Evolutionary conservation across 2,113 vertebrate genomes (phyloP).

Genomic region (Chaenocephalus aceratus): DNA sequence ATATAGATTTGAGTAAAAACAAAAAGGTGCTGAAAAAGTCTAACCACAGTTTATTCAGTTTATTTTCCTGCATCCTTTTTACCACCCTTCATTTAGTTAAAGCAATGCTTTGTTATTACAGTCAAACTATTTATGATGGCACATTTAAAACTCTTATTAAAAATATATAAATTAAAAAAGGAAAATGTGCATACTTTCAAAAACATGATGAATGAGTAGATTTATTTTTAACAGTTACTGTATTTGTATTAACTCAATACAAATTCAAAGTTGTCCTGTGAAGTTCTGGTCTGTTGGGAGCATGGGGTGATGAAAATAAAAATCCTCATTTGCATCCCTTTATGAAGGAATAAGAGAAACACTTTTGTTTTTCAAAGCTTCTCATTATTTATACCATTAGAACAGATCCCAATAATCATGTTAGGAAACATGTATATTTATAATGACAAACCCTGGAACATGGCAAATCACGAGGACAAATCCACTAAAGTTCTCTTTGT

Average conservation of each 20-base stretch:
- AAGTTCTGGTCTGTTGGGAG: slow-evolving; percentile 19
- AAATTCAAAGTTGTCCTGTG: slow-evolving; percentile 15
- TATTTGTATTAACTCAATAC: background rate
- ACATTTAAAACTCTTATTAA: too few species aligned
- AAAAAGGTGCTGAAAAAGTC: background rate
- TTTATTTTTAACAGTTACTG: background rate
- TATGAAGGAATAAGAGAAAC: slow-evolving; percentile 39
- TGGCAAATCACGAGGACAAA: background rate
- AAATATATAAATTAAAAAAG: too few species aligned
- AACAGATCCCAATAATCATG: background rate
- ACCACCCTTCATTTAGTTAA: too few species aligned
- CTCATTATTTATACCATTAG: slow-evolving; percentile 26
- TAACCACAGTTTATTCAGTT: too few species aligned
- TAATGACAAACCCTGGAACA: background rate
- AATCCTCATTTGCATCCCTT: slow-evolving; percentile 39
- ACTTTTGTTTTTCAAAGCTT: slow-evolving; percentile 25
- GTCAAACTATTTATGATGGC: too few species aligned
- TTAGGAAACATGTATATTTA: slow-evolving; percentile 13
- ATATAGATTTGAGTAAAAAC: too few species aligned
- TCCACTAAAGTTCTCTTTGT: background rate
- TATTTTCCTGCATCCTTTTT: too few species aligned
- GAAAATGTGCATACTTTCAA: background rate
- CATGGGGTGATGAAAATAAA: slow-evolving; percentile 36
- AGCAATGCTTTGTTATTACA: too few species aligned
- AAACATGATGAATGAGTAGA: background rate